Evolutionary conservation across 2,113 vertebrate genomes (phyloP).

Genomic region (Corydoras sp.): DNA sequence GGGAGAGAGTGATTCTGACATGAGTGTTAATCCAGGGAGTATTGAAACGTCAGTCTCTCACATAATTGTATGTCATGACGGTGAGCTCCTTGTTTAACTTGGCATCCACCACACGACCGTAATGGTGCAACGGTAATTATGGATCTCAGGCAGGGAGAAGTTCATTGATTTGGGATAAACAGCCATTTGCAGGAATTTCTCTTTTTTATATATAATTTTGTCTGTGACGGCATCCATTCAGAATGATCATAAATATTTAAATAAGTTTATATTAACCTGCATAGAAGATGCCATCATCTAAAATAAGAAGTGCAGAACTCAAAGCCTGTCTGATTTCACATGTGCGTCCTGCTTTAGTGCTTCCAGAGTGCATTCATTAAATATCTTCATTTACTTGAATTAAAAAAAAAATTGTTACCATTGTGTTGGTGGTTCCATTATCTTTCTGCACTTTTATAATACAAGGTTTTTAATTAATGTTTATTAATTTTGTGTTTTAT

Average conservation of each 20-base stretch:
- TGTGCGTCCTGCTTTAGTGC: no score
- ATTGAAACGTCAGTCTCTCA: slow-evolving; percentile 37
- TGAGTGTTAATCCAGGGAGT: slow-evolving; percentile 31
- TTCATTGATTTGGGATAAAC: slow-evolving; percentile 46
- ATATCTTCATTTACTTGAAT: no score
- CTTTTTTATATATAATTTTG: slow-evolving; percentile 26
- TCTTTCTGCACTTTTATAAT: no score
- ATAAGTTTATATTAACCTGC: not conserved
- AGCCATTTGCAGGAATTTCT: slow-evolving; percentile 47
- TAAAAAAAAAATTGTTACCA: no score
- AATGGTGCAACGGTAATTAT: slow-evolving; percentile 34
- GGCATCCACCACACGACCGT: slow-evolving; percentile 35
- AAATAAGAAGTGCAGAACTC: no score
- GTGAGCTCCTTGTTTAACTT: slow-evolving; percentile 49
- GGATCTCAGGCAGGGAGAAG: slow-evolving; percentile 43
- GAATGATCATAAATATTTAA: slow-evolving; percentile 2
- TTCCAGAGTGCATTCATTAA: no score
- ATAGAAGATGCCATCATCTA: no score
- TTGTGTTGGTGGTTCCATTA: no score
- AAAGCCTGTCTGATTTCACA: no score
- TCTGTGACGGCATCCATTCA: slow-evolving; percentile 9
- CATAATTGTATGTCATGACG: slow-evolving; percentile 41
- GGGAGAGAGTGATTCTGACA: slow-evolving; percentile 25
- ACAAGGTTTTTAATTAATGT: no score
- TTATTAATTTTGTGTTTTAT: no score